Percentiles rank a stretch among this genome's conserved stretches.
These are phyloP conservation scores for Microctenopoma stevenorrisi DNA, from an alignment of 2,797 vertebrate genomes.

Conservation along the genomic window DNA sequence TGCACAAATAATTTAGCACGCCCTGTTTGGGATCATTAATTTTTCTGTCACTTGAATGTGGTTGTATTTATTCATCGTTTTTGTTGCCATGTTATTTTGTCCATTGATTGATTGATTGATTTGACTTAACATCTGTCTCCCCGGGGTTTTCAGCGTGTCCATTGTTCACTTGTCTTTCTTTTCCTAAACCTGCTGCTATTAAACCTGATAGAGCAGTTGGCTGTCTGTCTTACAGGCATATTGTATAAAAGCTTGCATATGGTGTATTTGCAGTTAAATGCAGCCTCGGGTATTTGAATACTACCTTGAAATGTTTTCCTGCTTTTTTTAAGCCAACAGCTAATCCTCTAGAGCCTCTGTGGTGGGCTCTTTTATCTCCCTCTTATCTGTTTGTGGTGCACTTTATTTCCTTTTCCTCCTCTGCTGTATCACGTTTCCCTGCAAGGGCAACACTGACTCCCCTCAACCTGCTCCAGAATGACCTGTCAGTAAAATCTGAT, in stretches of 20 bases:
- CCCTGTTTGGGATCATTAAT: too few relatives aligned
- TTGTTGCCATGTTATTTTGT: constrained; percentile 34
- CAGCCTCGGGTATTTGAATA: constrained; percentile 25
- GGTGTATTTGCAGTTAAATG: constrained; percentile 5
- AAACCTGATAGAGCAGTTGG: constrained; percentile 14
- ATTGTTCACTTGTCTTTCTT: constrained; percentile 28
- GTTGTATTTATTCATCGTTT: not conserved
- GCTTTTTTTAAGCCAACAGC: constrained; percentile 39
- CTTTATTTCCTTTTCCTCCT: constrained; percentile 71
- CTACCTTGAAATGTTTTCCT: constrained; percentile 39
- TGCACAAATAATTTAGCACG: too few relatives aligned
- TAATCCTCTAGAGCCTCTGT: constrained; percentile 47
- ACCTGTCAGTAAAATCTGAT: constrained; percentile 86
- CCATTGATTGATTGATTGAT: constrained; percentile 58
- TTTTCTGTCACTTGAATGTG: constrained; percentile 11
- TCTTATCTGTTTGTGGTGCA: constrained; percentile 76
- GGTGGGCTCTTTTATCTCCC: constrained; percentile 64
- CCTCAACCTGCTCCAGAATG: constrained; percentile 70
- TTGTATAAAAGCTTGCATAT: constrained; percentile 4
- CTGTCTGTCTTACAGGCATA: constrained; percentile 5
- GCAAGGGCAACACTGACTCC: constrained; percentile 72
- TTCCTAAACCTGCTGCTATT: constrained; percentile 2
- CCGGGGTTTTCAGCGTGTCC: constrained; percentile 14
- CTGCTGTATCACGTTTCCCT: constrained; percentile 81
- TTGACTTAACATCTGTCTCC: constrained; percentile 28